Conservation (phyloP, 2,888 invertebrate genomes). For the Patella caerulea region DNA sequence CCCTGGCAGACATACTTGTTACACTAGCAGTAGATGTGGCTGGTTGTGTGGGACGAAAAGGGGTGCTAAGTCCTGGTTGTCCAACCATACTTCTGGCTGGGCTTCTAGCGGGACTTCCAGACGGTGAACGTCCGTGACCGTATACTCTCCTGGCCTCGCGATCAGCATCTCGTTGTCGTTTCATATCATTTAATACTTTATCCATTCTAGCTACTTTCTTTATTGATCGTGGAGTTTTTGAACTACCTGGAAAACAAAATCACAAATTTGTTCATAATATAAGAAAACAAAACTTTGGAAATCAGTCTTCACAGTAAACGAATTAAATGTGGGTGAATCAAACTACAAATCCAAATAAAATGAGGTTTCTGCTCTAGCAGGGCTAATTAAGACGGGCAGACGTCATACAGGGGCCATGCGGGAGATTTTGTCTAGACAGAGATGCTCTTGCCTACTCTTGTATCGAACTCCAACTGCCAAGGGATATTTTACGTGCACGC, state of each 20-base stretch:
- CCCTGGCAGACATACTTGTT: not conserved
- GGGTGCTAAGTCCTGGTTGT: slow-evolving; percentile 14
- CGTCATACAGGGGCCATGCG: too few species aligned
- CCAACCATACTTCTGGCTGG: slow-evolving; percentile 33
- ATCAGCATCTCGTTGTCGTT: slow-evolving; percentile 78
- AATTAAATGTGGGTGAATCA: not conserved
- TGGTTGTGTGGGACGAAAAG: slow-evolving; percentile 1
- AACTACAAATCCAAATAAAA: too few species aligned
- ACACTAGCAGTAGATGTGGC: not conserved
- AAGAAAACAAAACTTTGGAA: too few species aligned
- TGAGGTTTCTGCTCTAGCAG: too few species aligned
- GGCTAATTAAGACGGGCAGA: too few species aligned
- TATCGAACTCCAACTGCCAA: too few species aligned
- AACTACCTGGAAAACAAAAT: slow-evolving; percentile 28
- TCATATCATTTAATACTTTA: slow-evolving; percentile 87
- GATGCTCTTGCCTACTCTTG: too few species aligned
- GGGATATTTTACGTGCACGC: too few species aligned
- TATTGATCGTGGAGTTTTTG: slow-evolving; percentile 70
- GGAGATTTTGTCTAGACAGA: too few species aligned
- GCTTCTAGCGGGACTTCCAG: slow-evolving; percentile 32
- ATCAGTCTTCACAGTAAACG: too few species aligned
- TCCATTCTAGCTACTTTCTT: slow-evolving; percentile 92
- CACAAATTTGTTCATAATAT: not conserved
- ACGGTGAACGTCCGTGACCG: not conserved
- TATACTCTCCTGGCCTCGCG: slow-evolving; percentile 48